These are phyloP conservation scores for Trachops cirrhosus DNA, from an alignment of 2,797 vertebrate genomes.

Conservation along the genomic window DNA sequence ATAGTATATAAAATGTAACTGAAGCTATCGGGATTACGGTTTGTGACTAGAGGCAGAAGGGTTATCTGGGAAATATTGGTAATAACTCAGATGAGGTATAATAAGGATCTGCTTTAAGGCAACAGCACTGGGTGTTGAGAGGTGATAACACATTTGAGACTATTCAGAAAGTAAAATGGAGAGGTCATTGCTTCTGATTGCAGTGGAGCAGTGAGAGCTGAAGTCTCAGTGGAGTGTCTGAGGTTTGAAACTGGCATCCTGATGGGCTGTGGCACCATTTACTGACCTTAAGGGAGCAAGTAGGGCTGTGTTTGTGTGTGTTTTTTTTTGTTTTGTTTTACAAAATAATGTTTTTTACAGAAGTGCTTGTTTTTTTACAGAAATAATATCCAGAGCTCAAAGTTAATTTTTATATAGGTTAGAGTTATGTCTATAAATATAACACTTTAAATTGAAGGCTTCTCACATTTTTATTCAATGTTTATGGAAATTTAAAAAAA, in stretches of 20 bases:
- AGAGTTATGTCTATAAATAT: neutral
- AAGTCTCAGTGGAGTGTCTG: neutral
- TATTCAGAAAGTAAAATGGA: neutral
- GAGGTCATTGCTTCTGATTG: neutral
- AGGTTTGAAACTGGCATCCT: neutral
- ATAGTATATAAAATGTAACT: neutral
- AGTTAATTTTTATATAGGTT: neutral
- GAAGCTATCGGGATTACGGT: neutral
- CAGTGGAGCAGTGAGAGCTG: neutral
- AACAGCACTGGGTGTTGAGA: neutral
- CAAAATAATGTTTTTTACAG: neutral
- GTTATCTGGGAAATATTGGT: neutral
- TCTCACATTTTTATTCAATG: neutral
- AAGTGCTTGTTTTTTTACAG: neutral
- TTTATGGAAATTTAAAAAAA: constrained; percentile 25
- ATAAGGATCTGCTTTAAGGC: neutral
- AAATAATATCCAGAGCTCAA: neutral
- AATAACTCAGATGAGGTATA: neutral
- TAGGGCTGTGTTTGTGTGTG: neutral
- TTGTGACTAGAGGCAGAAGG: neutral
- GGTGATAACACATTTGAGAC: neutral
- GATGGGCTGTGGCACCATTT: neutral
- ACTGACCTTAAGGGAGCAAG: neutral
- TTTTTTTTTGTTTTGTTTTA: neutral
- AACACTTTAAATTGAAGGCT: neutral